Base-by-base conservation (phyloP, 2,797 vertebrate genomes). In the Pygocentrus nattereri region DNA sequence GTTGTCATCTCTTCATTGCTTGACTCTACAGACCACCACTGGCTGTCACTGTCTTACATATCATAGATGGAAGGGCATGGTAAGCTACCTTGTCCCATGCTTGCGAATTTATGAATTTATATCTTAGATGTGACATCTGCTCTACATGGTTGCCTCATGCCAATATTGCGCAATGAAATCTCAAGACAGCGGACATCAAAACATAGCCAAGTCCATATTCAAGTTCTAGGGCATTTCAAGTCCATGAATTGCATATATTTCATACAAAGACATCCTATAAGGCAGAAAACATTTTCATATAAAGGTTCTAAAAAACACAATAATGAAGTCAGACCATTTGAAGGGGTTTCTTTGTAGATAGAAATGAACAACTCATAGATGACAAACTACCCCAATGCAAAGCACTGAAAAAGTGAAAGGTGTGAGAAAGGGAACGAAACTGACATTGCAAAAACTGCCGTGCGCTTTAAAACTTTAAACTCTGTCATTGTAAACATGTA, bases 11-110 rank as follows among this genome's bases (percentile, higher is more conserved):
- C 69, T 78, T 68, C 75, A 73, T 73, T 65, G 76, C 62, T 67
- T 79, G 75, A 82, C 78, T 72, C 80, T 49, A 74, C 73, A 62
- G 76, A 72, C 68, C 74, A 68, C 79, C 82, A 68, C 62, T 83
- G 61, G 49, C 81, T 83, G 86, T 85, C 80, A 84, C 49, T 83
- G 83, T 82, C 76, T 58, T 75, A 58, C 81, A 83, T 73, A 52
- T 85, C 74, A 85, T 65, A 67, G 31, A 69, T 65, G 70, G 74
- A 67, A 44, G 62, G 76, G 61, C 49, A 47, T 65, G 38, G 61
- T 59, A 76, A 56, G 74, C 58, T 76, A 59, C 23, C 30, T 16
- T 27, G 75, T 79, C 74, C 79, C 73, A 76, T 67, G 19, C 70
- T 49, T 70, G 44, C 21, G 38, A 80, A 34, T 52, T 6, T 68